These are phyloP conservation scores for Tetramorium bicarinatum DNA, from an alignment of 2,888 invertebrate genomes.

Conservation along the genomic window DNA sequence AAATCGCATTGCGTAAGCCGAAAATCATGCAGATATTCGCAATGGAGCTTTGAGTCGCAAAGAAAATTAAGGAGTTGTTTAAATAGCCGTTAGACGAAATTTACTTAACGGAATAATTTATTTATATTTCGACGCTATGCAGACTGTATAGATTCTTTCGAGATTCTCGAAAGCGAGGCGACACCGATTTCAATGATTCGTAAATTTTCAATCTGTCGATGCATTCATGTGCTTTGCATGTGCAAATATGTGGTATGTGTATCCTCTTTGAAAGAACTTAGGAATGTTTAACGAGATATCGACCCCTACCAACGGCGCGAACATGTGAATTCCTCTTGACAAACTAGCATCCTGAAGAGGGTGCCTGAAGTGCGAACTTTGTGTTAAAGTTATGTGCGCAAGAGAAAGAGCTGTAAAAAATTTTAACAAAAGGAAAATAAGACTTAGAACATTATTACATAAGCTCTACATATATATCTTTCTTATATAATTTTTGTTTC, in stretches of 20 bases:
- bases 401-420: background rate
- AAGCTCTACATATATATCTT: too few relatives aligned
- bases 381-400: background rate
- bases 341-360: background rate
- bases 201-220: background rate
- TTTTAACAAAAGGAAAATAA: background rate
- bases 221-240: background rate
- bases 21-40: background rate
- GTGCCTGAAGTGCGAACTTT: background rate
- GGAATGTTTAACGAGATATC: constrained; percentile 58
- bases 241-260: background rate
- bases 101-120: constrained; percentile 3
- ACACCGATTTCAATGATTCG: background rate
- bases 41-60: background rate
- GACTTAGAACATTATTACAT: background rate
- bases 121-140: background rate
- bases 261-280: constrained; percentile 28
- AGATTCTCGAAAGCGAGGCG: background rate
- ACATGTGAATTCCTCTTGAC: constrained; percentile 37
- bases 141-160: background rate
- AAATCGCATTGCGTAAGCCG: background rate
- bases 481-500: background rate
- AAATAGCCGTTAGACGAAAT: background rate
- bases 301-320: constrained; percentile 28
- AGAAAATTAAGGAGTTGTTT: background rate